Evolutionary conservation across 2,113 vertebrate genomes (phyloP).

Genomic region (Polypterus senegalus): DNA sequence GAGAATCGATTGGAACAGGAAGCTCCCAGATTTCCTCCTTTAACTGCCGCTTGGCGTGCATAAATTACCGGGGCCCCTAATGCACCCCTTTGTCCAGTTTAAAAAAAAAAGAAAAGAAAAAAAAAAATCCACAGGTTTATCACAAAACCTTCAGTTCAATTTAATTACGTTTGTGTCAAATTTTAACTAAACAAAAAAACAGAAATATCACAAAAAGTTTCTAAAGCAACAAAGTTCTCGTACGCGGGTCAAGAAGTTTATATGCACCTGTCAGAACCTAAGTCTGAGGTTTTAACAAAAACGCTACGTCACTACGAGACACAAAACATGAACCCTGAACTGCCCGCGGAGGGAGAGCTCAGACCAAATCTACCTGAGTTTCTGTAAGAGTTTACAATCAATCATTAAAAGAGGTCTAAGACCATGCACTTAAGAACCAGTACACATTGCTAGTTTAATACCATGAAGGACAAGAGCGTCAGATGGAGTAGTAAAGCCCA

Average conservation of each 20-base stretch:
- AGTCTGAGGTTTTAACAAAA: conserved; percentile 25
- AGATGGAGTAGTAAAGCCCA: conserved; percentile 49
- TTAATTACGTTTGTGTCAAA: conserved; percentile 26
- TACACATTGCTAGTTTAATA: conserved; percentile 58
- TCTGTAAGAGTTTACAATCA: conserved; percentile 75
- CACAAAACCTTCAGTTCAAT: conserved; percentile 27
- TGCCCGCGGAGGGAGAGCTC: conserved; percentile 50
- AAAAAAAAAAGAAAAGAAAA: conserved; percentile 36
- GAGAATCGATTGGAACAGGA: conserved; percentile 1
- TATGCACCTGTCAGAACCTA: conserved; percentile 34
- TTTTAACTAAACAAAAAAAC: conserved; percentile 10
- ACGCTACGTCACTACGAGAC: conserved; percentile 56
- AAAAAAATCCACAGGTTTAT: conserved; percentile 35
- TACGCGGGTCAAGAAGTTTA: conserved; percentile 31
- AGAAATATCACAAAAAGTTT: conserved; percentile 24
- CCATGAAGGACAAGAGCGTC: conserved; percentile 46
- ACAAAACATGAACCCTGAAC: conserved; percentile 63
- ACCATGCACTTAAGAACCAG: conserved; percentile 52
- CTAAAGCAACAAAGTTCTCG: conserved; percentile 23
- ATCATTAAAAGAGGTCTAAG: conserved; percentile 82
- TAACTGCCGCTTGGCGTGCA: conserved; percentile 7
- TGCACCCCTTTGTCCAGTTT: conserved; percentile 34
- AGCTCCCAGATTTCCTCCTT: conserved; percentile 7
- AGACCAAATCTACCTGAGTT: conserved; percentile 79
- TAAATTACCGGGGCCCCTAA: conserved; percentile 25